Evolutionary conservation across 53 echinoderm and acorn worm species (phyloP).

Genomic region (Glandiceps talaboti): DNA sequence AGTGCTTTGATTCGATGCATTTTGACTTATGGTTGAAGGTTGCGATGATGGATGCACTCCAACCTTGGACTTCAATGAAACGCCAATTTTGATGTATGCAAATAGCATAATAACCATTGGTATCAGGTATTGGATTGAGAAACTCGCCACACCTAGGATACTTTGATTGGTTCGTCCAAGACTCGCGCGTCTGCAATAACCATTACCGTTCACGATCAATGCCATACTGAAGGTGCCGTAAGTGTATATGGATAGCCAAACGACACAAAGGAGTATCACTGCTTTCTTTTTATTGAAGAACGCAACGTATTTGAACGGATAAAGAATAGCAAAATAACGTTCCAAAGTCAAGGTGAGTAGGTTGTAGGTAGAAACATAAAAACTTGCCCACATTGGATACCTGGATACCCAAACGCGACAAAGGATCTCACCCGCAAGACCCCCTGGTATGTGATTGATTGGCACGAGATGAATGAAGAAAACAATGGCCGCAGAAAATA

Average conservation of each 20-base stretch:
- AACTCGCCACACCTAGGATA: background rate
- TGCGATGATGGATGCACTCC: background rate
- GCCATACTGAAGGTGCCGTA: constrained; percentile 2
- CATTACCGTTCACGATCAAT: background rate
- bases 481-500: constrained; percentile 21
- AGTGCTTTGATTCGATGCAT: background rate
- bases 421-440: constrained; percentile 23
- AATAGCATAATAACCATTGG: background rate
- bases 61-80: background rate
- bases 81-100: background rate
- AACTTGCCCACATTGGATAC: constrained; percentile 37
- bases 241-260: constrained; percentile 5
- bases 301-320: constrained; percentile 19
- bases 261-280: constrained; percentile 2
- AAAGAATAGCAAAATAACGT: constrained; percentile 35
- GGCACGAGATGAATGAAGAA: constrained; percentile 20
- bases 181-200: background rate
- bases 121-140: background rate
- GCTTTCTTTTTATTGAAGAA: background rate
- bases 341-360: constrained; percentile 36
- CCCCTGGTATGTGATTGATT: constrained; percentile 1
- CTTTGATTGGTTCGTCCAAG: background rate
- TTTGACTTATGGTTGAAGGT: background rate
- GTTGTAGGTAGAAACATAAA: constrained; percentile 43
- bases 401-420: constrained; percentile 46